Evolutionary conservation across 2,797 vertebrate genomes (phyloP).

Genomic region (Danio tinwini): DNA sequence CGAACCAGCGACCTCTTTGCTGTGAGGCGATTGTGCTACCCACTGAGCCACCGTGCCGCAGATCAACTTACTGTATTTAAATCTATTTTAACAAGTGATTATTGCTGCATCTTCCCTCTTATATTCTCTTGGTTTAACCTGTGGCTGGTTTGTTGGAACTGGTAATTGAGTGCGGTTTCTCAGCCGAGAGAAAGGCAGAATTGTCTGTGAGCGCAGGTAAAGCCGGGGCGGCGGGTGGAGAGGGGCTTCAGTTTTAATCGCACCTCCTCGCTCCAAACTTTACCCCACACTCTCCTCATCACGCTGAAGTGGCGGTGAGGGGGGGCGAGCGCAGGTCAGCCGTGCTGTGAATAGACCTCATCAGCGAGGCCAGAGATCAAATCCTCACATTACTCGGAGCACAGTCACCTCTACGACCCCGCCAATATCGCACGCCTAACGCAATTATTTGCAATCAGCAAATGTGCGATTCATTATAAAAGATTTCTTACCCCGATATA

Average conservation of each 20-base stretch:
- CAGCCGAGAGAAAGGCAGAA: constrained; percentile 11
- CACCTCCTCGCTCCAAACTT: constrained; percentile 78
- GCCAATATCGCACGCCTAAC: constrained; percentile 89
- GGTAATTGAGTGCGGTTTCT: neutral
- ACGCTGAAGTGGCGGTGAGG: constrained; percentile 80
- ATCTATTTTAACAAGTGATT: neutral
- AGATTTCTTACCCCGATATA: constrained; percentile 80
- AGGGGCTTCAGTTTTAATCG: constrained; percentile 68
- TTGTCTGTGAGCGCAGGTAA: constrained; percentile 20
- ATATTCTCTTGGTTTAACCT: neutral
- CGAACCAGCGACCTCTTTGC: no score
- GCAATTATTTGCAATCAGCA: constrained; percentile 99
- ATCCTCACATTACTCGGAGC: constrained; percentile 87
- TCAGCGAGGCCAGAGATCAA: constrained; percentile 94
- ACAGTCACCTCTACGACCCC: constrained; percentile 91
- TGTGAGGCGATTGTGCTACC: no score
- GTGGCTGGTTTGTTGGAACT: neutral
- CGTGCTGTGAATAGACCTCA: constrained; percentile 96
- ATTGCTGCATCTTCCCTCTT: neutral
- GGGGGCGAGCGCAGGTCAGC: constrained; percentile 85
- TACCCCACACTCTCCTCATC: constrained; percentile 86
- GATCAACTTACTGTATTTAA: neutral
- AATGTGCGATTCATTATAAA: constrained; percentile 94
- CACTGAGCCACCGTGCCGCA: no score
- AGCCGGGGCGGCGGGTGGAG: constrained; percentile 59